Base-by-base conservation (phyloP, 1,140 invertebrate species). In the Oryzaephilus surinamensis region DNA sequence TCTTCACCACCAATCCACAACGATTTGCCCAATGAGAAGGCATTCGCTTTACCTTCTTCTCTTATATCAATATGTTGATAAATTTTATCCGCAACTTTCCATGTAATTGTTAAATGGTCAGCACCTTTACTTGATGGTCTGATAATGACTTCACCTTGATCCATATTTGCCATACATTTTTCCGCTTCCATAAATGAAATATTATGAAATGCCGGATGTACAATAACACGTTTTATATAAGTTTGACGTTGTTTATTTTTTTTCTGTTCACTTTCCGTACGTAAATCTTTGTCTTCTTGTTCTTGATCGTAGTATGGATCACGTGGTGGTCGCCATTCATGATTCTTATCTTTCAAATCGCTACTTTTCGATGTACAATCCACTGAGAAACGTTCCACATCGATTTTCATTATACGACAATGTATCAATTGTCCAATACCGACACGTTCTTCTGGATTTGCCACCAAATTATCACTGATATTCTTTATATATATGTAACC, bases 131-230 rank as follows among this genome's bases (percentile, higher is more conserved):
- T 96, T 28, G 92, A 97, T 2, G 97, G 97, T 27, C 97, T 69
- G 19, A 99, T 78, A 13, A 99, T 87, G 2, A 89, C 90, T 56
- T 99, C 96, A 4, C 96, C 96, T 65, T 96, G 90, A 48, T 95
- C 91, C 79, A 97, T 87, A 11, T 76, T 78, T 6, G 76, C 74
- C 75, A 99, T 82, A 23, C 95, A 63, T 56, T 90, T 89, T 51
- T 96, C 90, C 1, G 90, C 86, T 55, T 97, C 90, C 0, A 79
- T 75, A 60, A 84, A 99, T 7, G 85, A 87, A 43, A 98, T 92
- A 60, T 99, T 99, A 48, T 97, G 85, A 67, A 99, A 99, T 0
- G 86, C 81, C 0, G 93, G 94, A 72, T 99, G 97, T 11, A 95
- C 87, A 38, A 99, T 99, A 0, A 99, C 93, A 5, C 97, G 72